Base-by-base conservation (phyloP, 2,888 invertebrate genomes). In the Koerneria pararmatus region DNA sequence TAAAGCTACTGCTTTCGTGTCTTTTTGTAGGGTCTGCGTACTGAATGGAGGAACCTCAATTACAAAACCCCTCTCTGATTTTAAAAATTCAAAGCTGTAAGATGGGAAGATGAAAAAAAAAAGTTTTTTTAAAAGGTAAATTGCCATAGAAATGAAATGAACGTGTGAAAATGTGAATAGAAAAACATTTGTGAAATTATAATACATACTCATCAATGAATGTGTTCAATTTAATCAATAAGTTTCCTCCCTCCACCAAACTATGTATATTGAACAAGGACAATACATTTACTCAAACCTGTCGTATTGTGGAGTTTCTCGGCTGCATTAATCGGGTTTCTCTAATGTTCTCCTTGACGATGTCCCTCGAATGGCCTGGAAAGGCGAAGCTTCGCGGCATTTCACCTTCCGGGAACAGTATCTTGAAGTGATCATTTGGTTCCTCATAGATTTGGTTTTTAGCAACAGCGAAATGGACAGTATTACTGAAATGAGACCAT, bases 331-430 rank as follows among this genome's bases (percentile, higher is more conserved):
- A 71, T 65, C 72, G 67, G 11, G 71, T 68, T 4, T 66, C 59
- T 22, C 74, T 58, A 22, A 71, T 70, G 58, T 74, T 74, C 59
- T 74, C 72, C 35, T 58, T 66, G 1, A 74, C 71, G 48, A 74
- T 74, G 56, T 74, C 72, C 29, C 74, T 61, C 32, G 32, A 34
- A 51, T 37, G 19, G 34, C n/a, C n/a, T n/a, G n/a, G n/a, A n/a
- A 61, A 22, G 5, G 61, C 24, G 4, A 51, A 61, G 4, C 27
- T 4, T 11, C 51, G 48, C 15, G 61, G 61, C 15, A 61, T 51
- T 15, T 61, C 49, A 3, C 61, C 61, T 4, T 29, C 24, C 15
- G 61, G 61, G 27, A 61, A 61, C 24, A 61, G 61, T 51, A 61
- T 61, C 61, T 61, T 22, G n/a, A 56, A 59, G 22, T 29, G 41